phyloP scores from a whole-genome alignment of 2,888 invertebrate genomes.

The Parelbella ahira region DNA sequence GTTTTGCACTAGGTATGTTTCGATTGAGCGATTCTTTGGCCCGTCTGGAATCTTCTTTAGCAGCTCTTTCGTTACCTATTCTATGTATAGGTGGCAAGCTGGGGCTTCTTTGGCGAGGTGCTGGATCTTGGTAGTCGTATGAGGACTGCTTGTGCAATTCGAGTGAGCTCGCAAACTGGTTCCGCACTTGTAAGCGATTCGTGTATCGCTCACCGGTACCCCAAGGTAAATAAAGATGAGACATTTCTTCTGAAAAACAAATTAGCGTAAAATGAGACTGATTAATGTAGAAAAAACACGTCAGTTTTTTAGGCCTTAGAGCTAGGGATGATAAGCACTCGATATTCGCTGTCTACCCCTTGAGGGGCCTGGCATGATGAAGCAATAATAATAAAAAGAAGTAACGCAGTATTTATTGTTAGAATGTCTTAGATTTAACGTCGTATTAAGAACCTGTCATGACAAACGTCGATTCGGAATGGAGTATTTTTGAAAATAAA shows the following conservation, averaged over 20 bases:
- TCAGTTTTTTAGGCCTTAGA: too few relatives aligned
- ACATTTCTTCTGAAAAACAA: slow-evolving; percentile 87
- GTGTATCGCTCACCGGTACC: slow-evolving; percentile 78
- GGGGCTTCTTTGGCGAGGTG: slow-evolving; percentile 81
- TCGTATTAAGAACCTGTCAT: too few relatives aligned
- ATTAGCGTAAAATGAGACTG: too few relatives aligned
- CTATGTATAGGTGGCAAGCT: slow-evolving; percentile 84
- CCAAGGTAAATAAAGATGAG: slow-evolving; percentile 89
- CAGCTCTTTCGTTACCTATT: slow-evolving; percentile 49
- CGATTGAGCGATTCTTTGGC: slow-evolving; percentile 52
- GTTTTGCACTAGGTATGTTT: slow-evolving; percentile 65
- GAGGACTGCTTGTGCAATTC: slow-evolving; percentile 69
- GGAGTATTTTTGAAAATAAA: too few relatives aligned
- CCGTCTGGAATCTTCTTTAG: slow-evolving; percentile 55
- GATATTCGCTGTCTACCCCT: too few relatives aligned
- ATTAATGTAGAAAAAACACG: too few relatives aligned
- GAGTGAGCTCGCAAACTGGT: slow-evolving; percentile 71
- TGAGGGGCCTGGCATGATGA: too few relatives aligned
- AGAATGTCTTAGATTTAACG: too few relatives aligned
- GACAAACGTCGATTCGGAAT: too few relatives aligned
- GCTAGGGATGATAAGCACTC: too few relatives aligned
- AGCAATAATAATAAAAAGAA: too few relatives aligned
- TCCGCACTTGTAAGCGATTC: slow-evolving; percentile 63
- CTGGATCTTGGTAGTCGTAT: slow-evolving; percentile 66
- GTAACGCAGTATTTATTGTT: too few relatives aligned